phyloP scores from a whole-genome alignment of 2,888 invertebrate species.

The Cheilosia grossa region DNA sequence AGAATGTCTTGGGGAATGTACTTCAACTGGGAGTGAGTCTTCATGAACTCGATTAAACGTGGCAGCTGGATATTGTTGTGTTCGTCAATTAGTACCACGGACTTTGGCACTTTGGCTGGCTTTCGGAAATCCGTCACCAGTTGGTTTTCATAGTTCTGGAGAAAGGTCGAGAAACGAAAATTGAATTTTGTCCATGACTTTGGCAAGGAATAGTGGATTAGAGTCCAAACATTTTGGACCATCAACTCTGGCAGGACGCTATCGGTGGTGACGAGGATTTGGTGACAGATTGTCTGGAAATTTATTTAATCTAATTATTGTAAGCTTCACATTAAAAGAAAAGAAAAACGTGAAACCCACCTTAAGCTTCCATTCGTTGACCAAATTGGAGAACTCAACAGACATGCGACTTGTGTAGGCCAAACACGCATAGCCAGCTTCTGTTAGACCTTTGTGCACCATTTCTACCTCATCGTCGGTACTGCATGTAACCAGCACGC shows the following conservation, averaged over 20 bases:
- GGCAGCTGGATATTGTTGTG: conserved; percentile 85
- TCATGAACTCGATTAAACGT: conserved; percentile 86
- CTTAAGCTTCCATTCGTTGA: conserved; percentile 77
- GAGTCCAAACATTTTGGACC: conserved; percentile 86
- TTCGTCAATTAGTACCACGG: conserved; percentile 86
- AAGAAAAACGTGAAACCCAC: conserved; percentile 54
- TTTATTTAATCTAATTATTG: neutral
- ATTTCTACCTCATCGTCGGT: conserved; percentile 85
- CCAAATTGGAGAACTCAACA: conserved; percentile 50
- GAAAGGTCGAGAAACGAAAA: conserved; percentile 87
- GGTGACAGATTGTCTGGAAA: conserved; percentile 75
- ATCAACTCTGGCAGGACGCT: conserved; percentile 86
- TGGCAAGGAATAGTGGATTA: conserved; percentile 90
- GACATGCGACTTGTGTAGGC: conserved; percentile 71
- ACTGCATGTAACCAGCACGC: conserved; percentile 87
- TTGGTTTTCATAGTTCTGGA: conserved; percentile 85
- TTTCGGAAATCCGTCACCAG: conserved; percentile 71
- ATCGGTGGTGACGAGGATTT: conserved; percentile 88
- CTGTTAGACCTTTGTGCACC: conserved; percentile 78
- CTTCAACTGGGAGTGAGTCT: conserved; percentile 78
- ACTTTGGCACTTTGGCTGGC: conserved; percentile 76
- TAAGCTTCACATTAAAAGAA: neutral
- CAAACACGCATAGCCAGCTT: conserved; percentile 75
- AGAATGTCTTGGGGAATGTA: conserved; percentile 78
- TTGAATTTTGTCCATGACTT: conserved; percentile 87